These are phyloP conservation scores for Tiliacea aurago DNA, from an alignment of 2,888 invertebrate genomes.

Conservation along the genomic window DNA sequence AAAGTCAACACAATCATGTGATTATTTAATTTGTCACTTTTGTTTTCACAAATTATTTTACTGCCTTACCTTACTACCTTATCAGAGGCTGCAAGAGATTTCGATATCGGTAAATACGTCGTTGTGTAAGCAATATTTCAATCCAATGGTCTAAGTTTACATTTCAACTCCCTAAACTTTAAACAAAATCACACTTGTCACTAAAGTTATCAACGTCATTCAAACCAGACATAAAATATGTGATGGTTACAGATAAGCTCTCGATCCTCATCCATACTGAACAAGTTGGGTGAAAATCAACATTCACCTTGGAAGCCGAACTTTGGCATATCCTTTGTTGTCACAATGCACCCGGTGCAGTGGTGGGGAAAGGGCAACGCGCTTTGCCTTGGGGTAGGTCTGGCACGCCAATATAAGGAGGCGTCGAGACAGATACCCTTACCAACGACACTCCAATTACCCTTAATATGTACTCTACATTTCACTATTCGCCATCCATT, in stretches of 20 bases:
- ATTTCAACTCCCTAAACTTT: neutral
- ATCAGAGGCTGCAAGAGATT: neutral
- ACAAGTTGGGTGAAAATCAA: conserved; percentile 52
- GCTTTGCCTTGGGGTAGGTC: conserved; percentile 86
- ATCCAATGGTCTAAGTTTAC: neutral
- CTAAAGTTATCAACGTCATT: conserved; percentile 3
- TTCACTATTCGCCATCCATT: conserved; percentile 58
- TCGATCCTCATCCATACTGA: conserved; percentile 55
- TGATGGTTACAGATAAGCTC: conserved; percentile 45
- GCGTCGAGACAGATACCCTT: conserved; percentile 76
- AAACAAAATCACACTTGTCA: conserved; percentile 3
- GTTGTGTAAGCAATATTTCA: neutral
- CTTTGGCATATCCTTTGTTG: conserved; percentile 67
- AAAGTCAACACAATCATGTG: neutral
- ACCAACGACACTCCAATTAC: conserved; percentile 72
- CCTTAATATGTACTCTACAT: conserved; percentile 29
- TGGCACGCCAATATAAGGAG: conserved; percentile 73
- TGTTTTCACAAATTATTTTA: neutral
- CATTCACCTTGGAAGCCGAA: conserved; percentile 54
- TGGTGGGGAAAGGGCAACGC: conserved; percentile 74
- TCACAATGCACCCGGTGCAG: conserved; percentile 74
- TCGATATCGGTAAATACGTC: neutral
- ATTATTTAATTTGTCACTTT: neutral
- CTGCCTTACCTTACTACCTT: too few relatives aligned
- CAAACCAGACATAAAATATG: conserved; percentile 37